Evolutionary conservation across 2,888 invertebrate genomes (phyloP), one percentile per base, ranked within the genome.

Genomic region (Drosophila setosimentum): DNA sequence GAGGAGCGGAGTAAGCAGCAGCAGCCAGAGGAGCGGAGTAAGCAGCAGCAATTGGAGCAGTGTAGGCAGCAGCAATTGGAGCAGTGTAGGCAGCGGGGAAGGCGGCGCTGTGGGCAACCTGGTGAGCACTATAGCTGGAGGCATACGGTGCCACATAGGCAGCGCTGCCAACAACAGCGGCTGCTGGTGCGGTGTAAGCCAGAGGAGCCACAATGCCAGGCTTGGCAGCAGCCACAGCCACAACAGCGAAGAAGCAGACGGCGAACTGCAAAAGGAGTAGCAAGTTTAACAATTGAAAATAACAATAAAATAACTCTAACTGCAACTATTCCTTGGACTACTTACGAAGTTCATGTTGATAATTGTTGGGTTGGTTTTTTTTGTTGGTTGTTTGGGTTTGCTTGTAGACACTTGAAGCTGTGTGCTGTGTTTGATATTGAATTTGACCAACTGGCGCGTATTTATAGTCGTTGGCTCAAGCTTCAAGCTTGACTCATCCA

Each of bases 71-170:
- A n/a, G 87, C 13, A 55, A 78, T 64, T 8, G 78, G 33, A 1
- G 78, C 76, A 35, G 80, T 72, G 57, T 80, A 87, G 53, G 91
- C 90, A 45, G 91, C 91, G 27, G 91, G 91, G 70, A 86, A 91
- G 73, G 91, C 91, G 40, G 91, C 91, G 62, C 91, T 84, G 30
- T 91, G 91, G 2, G 91, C 91, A 32, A 91, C 77, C 37, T 68
- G 76, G 51, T 82, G 73, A 2, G 91, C 91, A 30, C 76, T 81
- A 51, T 89, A 91, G 76, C 91, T 91, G 81, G 91, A 84, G 51
- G 91, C 91, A 58, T 91, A 91, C n/a, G 91, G 91, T 32, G 91
- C 91, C 27, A 91, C 89, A 69, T 91, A 91, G 40, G 91, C 80
- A n/a, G 91, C 91, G 58, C 79, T 81, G n/a, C 89, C 91, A 18